These are phyloP conservation scores for Molossus molossus DNA, from an alignment of 2,797 vertebrate species.

Conservation along the genomic window DNA sequence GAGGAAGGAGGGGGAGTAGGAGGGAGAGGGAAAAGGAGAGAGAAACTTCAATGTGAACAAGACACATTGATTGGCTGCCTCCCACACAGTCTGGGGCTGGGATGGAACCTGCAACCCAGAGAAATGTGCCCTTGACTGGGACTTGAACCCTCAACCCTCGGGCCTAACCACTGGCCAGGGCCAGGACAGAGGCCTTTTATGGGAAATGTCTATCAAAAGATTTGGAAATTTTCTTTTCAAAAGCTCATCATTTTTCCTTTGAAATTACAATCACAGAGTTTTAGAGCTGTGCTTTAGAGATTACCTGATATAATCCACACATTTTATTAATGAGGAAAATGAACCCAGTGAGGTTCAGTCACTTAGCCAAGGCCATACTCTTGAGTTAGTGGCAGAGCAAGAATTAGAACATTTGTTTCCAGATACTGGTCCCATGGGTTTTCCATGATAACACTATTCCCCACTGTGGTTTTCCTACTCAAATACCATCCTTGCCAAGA, in stretches of 20 bases:
- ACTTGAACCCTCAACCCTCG: no score
- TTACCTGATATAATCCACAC: slow-evolving; percentile 24
- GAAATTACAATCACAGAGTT: slow-evolving; percentile 49
- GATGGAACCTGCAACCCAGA: no score
- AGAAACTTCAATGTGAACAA: no score
- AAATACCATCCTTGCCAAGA: slow-evolving; percentile 68
- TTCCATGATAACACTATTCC: slow-evolving; percentile 62
- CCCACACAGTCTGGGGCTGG: no score
- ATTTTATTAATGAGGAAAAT: slow-evolving; percentile 38
- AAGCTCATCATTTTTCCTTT: slow-evolving; percentile 48
- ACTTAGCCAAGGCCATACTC: slow-evolving; percentile 66
- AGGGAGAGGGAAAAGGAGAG: no score
- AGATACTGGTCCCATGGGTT: slow-evolving; percentile 59
- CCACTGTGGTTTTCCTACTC: slow-evolving; percentile 54
- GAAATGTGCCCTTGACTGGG: no score
- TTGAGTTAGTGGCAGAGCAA: slow-evolving; percentile 47
- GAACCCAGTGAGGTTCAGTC: slow-evolving; percentile 25
- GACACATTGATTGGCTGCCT: no score
- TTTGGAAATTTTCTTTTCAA: slow-evolving; percentile 33
- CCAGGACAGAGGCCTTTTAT: slow-evolving; percentile 58
- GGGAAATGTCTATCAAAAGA: slow-evolving; percentile 45
- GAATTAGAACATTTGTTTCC: slow-evolving; percentile 70
- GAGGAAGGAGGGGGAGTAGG: no score
- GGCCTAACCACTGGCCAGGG: no score
- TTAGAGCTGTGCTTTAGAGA: slow-evolving; percentile 38